Evolutionary conservation across 2,113 vertebrate species (phyloP).

Genomic region (Trachemys scripta): DNA sequence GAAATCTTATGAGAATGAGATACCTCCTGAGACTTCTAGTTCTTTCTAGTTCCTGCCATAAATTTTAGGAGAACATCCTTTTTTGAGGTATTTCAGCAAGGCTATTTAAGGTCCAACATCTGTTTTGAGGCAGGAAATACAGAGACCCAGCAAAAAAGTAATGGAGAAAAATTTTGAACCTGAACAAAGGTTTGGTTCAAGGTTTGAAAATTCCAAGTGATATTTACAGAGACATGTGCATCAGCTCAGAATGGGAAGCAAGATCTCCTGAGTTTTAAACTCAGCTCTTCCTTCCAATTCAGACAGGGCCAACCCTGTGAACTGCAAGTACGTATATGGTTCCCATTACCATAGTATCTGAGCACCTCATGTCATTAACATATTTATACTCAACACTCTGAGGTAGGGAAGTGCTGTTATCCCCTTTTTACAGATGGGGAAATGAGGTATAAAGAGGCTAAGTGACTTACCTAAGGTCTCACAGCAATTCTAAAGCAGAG

Average conservation of each 20-base stretch:
- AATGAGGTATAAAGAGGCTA: background rate
- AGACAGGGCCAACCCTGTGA: background rate
- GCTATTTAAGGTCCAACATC: background rate
- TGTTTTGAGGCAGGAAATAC: background rate
- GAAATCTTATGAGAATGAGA: background rate
- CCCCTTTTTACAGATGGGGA: background rate
- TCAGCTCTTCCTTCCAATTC: background rate
- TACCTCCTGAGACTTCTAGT: background rate
- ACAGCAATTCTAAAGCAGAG: background rate
- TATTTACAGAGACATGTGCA: background rate
- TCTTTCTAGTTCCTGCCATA: background rate
- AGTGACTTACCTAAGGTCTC: background rate
- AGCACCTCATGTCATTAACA: background rate
- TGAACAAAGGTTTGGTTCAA: background rate
- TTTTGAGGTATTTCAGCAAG: background rate
- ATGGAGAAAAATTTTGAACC: background rate
- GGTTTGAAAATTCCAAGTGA: background rate
- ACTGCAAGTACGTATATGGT: background rate
- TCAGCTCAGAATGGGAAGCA: background rate
- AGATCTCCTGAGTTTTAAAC: background rate
- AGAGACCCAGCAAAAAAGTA: background rate
- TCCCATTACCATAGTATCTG: background rate
- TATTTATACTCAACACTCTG: background rate
- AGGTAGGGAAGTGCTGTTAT: background rate
- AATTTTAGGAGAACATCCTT: slow-evolving; percentile 1